Percentiles rank a stretch among this genome's conserved stretches.
phyloP scores from a whole-genome alignment of 2,113 vertebrate genomes.

The Anoplopoma fimbria region DNA sequence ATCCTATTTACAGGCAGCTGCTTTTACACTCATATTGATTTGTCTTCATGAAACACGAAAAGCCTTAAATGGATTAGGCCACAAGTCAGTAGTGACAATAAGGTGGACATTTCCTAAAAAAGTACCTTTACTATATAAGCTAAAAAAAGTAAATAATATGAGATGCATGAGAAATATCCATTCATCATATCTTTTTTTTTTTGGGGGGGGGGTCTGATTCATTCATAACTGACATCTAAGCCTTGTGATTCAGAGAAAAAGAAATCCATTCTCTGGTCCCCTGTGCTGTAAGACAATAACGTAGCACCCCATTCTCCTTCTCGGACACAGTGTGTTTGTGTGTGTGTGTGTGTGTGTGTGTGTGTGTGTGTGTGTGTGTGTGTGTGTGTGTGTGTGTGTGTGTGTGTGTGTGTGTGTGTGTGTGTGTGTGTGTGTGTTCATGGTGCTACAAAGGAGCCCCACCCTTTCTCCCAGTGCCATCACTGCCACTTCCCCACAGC shows the following conservation, averaged over 20 bases:
- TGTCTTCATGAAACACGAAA: slow-evolving; percentile 67
- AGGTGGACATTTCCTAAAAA: neutral
- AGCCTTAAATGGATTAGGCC: slow-evolving; percentile 29
- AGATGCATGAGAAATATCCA: neutral
- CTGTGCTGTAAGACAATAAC: slow-evolving; percentile 47
- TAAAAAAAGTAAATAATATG: neutral
- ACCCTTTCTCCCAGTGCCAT: slow-evolving; percentile 39
- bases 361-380: slow-evolving; percentile 43
- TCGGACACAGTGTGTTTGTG: slow-evolving; percentile 16
- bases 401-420: slow-evolving; percentile 40
- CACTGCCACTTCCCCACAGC: slow-evolving; percentile 42
- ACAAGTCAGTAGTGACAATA: neutral
- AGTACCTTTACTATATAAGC: neutral
- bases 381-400: slow-evolving; percentile 23
- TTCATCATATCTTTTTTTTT: neutral
- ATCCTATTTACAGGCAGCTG: slow-evolving; percentile 36
- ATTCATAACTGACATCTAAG: slow-evolving; percentile 45
- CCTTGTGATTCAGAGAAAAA: slow-evolving; percentile 14
- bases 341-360: slow-evolving; percentile 41
- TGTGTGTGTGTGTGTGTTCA: slow-evolving; percentile 17
- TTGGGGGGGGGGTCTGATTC: slow-evolving; percentile 10
- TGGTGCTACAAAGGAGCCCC: slow-evolving; percentile 15
- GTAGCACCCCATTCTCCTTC: neutral
- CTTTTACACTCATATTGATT: slow-evolving; percentile 62
- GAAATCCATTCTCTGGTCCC: slow-evolving; percentile 36